Conservation (phyloP, 2,113 vertebrate species). For the Collichthys lucidus region DNA sequence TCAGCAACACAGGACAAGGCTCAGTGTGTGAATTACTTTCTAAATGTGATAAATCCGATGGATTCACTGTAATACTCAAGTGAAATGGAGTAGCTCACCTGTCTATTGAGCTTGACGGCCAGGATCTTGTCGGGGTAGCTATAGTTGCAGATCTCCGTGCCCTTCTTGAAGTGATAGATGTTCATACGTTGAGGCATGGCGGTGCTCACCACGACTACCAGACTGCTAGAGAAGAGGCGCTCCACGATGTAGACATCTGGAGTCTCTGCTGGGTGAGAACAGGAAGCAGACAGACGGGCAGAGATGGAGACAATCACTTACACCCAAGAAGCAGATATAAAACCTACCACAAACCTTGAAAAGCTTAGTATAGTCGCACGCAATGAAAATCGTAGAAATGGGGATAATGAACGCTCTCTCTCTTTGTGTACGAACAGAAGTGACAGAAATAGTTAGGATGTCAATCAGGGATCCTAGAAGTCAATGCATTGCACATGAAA, state of each 20-base stretch:
- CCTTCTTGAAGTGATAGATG: conserved; percentile 98
- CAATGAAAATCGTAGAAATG: too few relatives aligned
- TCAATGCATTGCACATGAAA: too few relatives aligned
- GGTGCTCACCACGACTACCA: conserved; percentile 94
- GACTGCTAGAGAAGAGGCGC: conserved; percentile 96
- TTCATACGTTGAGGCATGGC: conserved; percentile 92
- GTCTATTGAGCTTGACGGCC: conserved; percentile 92
- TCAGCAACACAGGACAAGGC: too few relatives aligned
- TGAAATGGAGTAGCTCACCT: conserved; percentile 78
- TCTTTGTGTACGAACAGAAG: not conserved
- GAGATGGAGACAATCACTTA: not conserved
- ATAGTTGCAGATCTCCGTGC: conserved; percentile 97
- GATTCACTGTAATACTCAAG: not conserved
- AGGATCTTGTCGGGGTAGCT: conserved; percentile 93
- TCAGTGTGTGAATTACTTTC: not conserved
- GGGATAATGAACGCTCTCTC: not conserved
- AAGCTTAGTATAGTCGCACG: too few relatives aligned
- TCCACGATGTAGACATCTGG: conserved; percentile 95
- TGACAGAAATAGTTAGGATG: not conserved
- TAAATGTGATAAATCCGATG: not conserved
- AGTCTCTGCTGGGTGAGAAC: conserved; percentile 85
- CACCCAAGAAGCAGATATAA: not conserved
- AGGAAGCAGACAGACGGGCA: not conserved
- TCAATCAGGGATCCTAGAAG: too few relatives aligned
- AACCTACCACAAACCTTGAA: not conserved